Evolutionary conservation across 30 jellyfish, hydroid and myxozoan species (phyloP), one percentile per base, ranked within the genome.

Genomic region (Aurelia coerulea): DNA sequence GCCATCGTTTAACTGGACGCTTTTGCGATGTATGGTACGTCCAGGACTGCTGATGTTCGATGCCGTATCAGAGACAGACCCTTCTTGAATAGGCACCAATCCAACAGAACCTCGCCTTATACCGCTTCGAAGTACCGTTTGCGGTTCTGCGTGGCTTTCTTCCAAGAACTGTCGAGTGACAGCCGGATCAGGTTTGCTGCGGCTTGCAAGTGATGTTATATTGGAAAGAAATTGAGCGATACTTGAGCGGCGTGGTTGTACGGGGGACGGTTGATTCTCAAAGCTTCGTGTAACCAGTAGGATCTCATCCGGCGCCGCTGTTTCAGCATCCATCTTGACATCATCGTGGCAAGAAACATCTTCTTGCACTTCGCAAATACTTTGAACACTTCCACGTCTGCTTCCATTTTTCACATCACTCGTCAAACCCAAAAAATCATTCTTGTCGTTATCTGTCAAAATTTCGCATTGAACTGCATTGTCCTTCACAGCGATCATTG

Each of bases 1-100:
- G 12, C 93, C 93, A 58, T 84, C 74, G 77, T 32, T 64, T 71
- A 84, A 29, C 93, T 84, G 93, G 14, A 84, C 68, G 54, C 93
- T 84, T 58, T 73, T 68, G 1, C 93, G 81, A 23, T 67, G 75
- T 14, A 62, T 1, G 7, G 65, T 34, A 5, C 70, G 70, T 19
- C 29, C 19, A 16, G 31, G 35, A 12, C 34, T 60, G 2, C 70
- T 60, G 8, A 2, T 23, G 70, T 60, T 14, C 13, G 70, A 60
- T 60, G 1, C 34, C 13, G 31, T 35, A n/a, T 60, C n/a, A n/a
- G n/a, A n/a, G n/a, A n/a, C 70, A 60, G 32, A 60, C 11, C 31
- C 34, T 5, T 60, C 70, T 60, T n/a, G 70, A 12, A 19, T 7
- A 4, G 29, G 37, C 58, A 16, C 72, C 29, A 62, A 74, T 5